These are phyloP conservation scores for Tachypleus tridentatus DNA, from an alignment of 1,140 invertebrate genomes.

Conservation along the genomic window DNA sequence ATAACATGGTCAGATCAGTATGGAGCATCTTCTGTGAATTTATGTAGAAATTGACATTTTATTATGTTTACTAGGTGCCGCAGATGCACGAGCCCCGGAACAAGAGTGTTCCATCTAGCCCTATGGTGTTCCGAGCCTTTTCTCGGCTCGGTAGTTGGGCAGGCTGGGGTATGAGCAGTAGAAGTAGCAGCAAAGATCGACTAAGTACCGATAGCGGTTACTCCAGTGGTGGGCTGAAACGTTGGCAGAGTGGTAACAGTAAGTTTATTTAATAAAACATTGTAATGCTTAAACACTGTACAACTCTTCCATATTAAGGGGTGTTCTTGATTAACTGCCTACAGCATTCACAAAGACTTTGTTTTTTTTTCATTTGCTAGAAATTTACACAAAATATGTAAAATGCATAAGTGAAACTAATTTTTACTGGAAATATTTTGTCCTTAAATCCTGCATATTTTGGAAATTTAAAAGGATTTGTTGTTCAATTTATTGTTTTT, in stretches of 20 bases:
- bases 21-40: neutral
- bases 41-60: neutral
- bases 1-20: neutral
- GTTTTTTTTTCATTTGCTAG: no score
- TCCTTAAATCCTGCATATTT: no score
- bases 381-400: no score
- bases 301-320: no score
- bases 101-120: slow-evolving; percentile 83
- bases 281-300: no score
- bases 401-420: no score
- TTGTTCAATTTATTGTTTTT: no score
- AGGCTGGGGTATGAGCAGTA: slow-evolving; percentile 53
- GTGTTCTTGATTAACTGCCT: no score
- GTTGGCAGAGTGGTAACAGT: slow-evolving; percentile 21
- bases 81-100: slow-evolving; percentile 53
- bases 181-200: slow-evolving; percentile 27
- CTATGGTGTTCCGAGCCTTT: slow-evolving; percentile 87
- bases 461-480: no score
- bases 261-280: no score
- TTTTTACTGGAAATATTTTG: no score
- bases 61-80: slow-evolving; percentile 48
- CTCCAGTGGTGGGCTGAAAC: slow-evolving; percentile 18
- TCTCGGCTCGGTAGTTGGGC: slow-evolving; percentile 67
- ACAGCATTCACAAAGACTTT: no score
- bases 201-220: slow-evolving; percentile 35